phyloP scores from a whole-genome alignment of 2,797 vertebrate genomes.

The Sebastes itinus region DNA sequence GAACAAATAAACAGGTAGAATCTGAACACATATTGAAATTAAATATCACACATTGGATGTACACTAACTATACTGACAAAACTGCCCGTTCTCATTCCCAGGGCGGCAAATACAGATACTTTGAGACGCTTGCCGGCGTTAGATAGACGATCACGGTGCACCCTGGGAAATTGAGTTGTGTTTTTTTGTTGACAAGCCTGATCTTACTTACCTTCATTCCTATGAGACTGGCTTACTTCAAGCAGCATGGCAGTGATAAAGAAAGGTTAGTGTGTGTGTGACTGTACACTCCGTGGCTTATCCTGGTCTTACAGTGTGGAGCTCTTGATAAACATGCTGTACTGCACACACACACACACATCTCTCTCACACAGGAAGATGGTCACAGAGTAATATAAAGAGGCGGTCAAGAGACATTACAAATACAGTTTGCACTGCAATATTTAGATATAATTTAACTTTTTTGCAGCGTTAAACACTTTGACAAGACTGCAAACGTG shows the following conservation, averaged over 20 bases:
- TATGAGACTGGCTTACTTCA: conserved; percentile 61
- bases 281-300: conserved; percentile 3
- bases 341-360: background rate
- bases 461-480: background rate
- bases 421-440: conserved; percentile 21
- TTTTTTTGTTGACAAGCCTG: background rate
- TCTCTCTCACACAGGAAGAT: background rate
- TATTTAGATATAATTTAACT: background rate
- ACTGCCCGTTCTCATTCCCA: too few species aligned
- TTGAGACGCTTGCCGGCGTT: too few species aligned
- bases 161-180: conserved; percentile 5
- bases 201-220: conserved; percentile 56
- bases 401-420: background rate
- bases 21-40: background rate
- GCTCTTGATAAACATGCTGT: conserved; percentile 20
- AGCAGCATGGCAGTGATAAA: conserved; percentile 55
- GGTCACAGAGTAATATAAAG: background rate
- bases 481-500: background rate
- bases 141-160: background rate
- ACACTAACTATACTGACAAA: too few species aligned
- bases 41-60: background rate
- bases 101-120: too few species aligned
- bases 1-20: background rate
- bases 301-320: conserved; percentile 8
- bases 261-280: conserved; percentile 17